phyloP scores from a whole-genome alignment of 1,140 invertebrate species.

The Orussus abietinus region DNA sequence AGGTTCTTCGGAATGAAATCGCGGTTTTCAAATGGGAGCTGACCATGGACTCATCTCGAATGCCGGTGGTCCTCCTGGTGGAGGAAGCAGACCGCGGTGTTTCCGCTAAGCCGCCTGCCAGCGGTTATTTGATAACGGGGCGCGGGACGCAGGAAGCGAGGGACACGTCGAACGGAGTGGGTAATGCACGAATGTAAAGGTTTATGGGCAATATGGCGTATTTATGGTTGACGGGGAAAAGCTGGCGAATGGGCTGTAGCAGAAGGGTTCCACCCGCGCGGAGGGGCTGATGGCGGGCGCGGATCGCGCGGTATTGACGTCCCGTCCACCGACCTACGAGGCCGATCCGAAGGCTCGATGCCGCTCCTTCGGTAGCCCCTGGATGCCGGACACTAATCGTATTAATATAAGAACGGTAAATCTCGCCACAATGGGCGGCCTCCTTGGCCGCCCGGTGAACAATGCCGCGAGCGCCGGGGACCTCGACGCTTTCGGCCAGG shows the following conservation, averaged over 20 bases:
- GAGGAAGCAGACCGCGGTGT: neutral
- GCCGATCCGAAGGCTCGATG: too few species aligned
- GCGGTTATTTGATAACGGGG: slow-evolving; percentile 41
- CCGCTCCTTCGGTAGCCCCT: slow-evolving; percentile 7
- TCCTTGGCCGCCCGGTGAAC: slow-evolving; percentile 27
- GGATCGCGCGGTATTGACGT: slow-evolving; percentile 20
- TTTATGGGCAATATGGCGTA: slow-evolving; percentile 52
- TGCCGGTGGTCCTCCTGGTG: too few species aligned
- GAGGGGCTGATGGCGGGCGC: too few species aligned
- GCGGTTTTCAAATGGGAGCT: too few species aligned
- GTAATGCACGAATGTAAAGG: slow-evolving; percentile 50
- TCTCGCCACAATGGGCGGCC: slow-evolving; percentile 38
- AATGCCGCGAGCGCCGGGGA: slow-evolving; percentile 26
- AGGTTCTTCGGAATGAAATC: too few species aligned
- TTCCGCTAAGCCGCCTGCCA: slow-evolving; percentile 29
- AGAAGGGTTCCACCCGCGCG: too few species aligned
- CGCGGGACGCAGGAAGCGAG: slow-evolving; percentile 19
- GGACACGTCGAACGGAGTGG: slow-evolving; percentile 29
- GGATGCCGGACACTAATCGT: slow-evolving; percentile 36
- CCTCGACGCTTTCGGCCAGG: slow-evolving; percentile 3
- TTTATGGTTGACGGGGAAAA: slow-evolving; percentile 43
- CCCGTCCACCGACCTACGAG: slow-evolving; percentile 20
- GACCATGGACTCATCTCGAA: too few species aligned
- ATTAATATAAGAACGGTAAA: slow-evolving; percentile 49
- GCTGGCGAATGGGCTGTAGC: slow-evolving; percentile 17